Evolutionary conservation across 2,113 vertebrate genomes (phyloP).

Genomic region (Saccopteryx leptura): DNA sequence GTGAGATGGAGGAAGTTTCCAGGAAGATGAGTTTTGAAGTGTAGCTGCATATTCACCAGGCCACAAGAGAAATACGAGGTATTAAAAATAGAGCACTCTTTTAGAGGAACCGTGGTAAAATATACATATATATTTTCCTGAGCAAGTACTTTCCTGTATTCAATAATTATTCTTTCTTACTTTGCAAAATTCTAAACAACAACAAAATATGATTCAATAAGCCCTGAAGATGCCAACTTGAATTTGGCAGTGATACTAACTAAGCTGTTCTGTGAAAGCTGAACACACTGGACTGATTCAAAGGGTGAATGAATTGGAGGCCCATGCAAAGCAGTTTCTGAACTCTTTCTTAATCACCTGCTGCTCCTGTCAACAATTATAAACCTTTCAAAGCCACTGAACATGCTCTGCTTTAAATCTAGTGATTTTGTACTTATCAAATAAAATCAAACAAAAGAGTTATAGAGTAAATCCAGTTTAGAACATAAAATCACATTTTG

Average conservation of each 20-base stretch:
- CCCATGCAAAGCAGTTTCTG: neutral
- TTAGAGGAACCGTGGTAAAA: neutral
- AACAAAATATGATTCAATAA: slow-evolving; percentile 49
- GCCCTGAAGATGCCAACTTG: slow-evolving; percentile 45
- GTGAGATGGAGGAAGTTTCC: neutral
- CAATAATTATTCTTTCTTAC: slow-evolving; percentile 19
- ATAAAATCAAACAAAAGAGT: neutral
- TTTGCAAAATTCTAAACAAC: slow-evolving; percentile 61
- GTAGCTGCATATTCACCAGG: neutral
- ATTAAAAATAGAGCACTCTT: neutral
- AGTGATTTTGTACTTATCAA: slow-evolving; percentile 9
- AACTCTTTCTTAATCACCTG: slow-evolving; percentile 49
- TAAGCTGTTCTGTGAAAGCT: slow-evolving; percentile 15
- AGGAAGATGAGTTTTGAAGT: neutral
- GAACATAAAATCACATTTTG: slow-evolving; percentile 18
- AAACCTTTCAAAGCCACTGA: slow-evolving; percentile 24
- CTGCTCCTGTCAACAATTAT: neutral
- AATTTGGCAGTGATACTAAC: slow-evolving; percentile 44
- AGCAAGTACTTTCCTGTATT: slow-evolving; percentile 30
- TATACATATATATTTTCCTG: neutral
- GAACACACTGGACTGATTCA: slow-evolving; percentile 20
- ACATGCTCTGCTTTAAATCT: neutral
- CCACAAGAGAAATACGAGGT: neutral
- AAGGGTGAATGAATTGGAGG: slow-evolving; percentile 44
- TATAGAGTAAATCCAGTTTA: neutral